phyloP scores from a whole-genome alignment of 2,113 vertebrate genomes.

The Nanorana parkeri region DNA sequence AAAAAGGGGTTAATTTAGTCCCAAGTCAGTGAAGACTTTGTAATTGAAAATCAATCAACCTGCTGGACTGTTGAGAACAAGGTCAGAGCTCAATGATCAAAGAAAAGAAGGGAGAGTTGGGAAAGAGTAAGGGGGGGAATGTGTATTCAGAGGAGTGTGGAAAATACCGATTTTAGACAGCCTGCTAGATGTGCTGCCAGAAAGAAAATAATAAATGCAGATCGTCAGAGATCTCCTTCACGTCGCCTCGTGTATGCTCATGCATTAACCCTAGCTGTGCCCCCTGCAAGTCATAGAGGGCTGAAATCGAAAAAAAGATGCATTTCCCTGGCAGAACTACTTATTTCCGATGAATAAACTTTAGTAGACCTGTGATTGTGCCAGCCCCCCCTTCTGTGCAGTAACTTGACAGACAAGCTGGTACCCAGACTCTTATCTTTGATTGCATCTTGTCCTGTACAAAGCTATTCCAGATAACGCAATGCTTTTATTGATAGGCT shows the following conservation, averaged over 20 bases:
- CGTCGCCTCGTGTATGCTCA: too few relatives aligned
- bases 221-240: too few relatives aligned
- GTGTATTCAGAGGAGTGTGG: conserved; percentile 52
- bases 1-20: conserved; percentile 56
- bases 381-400: too few relatives aligned
- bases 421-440: conserved; percentile 16
- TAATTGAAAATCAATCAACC: conserved; percentile 63
- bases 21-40: conserved; percentile 47
- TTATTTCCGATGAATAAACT: background rate
- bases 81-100: conserved; percentile 63
- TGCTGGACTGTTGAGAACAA: conserved; percentile 60
- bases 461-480: background rate
- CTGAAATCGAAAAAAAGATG: background rate
- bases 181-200: conserved; percentile 34
- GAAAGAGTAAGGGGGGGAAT: conserved; percentile 49
- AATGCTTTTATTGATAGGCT: conserved; percentile 2
- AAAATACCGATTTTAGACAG: conserved; percentile 42
- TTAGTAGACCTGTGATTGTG: too few relatives aligned
- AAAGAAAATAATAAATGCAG: background rate
- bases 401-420: background rate
- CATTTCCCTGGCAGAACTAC: background rate
- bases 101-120: conserved; percentile 49
- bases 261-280: background rate
- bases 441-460: conserved; percentile 7
- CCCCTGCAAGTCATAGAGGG: too few relatives aligned